phyloP scores from a whole-genome alignment of 1,140 invertebrate species.

The Drosophila virilis region DNA sequence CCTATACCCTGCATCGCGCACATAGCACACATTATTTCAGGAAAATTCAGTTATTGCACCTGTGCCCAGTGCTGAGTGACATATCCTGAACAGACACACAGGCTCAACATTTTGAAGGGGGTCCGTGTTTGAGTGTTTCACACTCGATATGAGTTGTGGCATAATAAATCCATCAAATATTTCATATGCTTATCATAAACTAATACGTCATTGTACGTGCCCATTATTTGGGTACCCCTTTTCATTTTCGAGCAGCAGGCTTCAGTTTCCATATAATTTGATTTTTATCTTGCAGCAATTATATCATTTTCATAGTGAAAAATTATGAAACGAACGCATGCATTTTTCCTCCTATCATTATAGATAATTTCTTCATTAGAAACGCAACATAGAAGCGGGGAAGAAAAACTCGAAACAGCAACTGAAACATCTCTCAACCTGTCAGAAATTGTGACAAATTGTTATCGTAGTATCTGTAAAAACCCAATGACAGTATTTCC shows the following conservation, averaged over 20 bases:
- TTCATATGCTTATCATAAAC: conserved; percentile 76
- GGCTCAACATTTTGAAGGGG: not conserved
- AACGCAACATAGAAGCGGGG: conserved; percentile 12
- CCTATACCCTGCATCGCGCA: too few relatives aligned
- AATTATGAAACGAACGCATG: conserved; percentile 25
- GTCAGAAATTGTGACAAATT: conserved; percentile 76
- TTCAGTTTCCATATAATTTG: conserved; percentile 78
- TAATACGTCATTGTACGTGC: conserved; percentile 67
- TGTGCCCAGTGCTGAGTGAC: conserved; percentile 60
- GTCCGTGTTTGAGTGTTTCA: conserved; percentile 26
- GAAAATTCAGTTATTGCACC: conserved; percentile 35
- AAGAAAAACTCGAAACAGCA: conserved; percentile 16
- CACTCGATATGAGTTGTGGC: conserved; percentile 30
- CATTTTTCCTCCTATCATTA: conserved; percentile 74
- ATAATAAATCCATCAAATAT: conserved; percentile 79
- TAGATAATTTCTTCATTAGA: conserved; percentile 83
- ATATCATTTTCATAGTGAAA: conserved; percentile 65
- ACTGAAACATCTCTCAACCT: conserved; percentile 31
- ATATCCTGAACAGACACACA: conserved; percentile 57
- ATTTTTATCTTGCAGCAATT: conserved; percentile 75
- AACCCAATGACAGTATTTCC: conserved; percentile 68
- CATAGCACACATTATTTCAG: too few relatives aligned
- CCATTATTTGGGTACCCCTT: conserved; percentile 48
- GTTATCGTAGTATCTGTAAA: conserved; percentile 62
- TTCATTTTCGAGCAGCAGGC: conserved; percentile 32